Evolutionary conservation across 2,888 invertebrate species (phyloP), one percentile per base, ranked within the genome.

Genomic region (Notodonta ziczac): DNA sequence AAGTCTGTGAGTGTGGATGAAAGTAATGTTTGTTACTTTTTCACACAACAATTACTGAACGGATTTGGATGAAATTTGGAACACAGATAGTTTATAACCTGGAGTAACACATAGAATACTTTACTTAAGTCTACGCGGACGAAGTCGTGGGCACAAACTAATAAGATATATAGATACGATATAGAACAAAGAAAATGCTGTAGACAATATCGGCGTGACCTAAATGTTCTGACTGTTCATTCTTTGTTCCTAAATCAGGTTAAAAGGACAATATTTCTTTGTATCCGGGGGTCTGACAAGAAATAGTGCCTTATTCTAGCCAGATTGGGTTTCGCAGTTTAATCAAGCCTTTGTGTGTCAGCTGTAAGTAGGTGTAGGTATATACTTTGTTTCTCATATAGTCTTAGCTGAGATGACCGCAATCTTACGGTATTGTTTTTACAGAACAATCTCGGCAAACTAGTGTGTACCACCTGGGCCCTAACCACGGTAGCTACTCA

Each of bases 181-280:
- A 5, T n/a, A 12, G 46, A 46, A 46, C n/a, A 46, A n/a, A 46
- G 24, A 56, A 14, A 7, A 42, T 42, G 44, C 53, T 39, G 39
- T 62, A 63, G n/a, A 59, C 55, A 62, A 48, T 62, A 57, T 61
- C 14, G 12, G n/a, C 13, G 40, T 58, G 44, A 59, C 64, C 57
- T 62, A 46, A 65, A 63, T 63, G 61, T 59, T 54, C 48, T 3
- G 59, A 60, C 56, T 52, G 56, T 56, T 59, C 63, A 72, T 58
- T 61, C 62, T 66, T 65, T 59, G 62, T 67, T 60, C 58, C 55
- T 74, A 63, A 73, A 73, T 73, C 75, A 72, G 63, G 67, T 67
- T 69, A 67, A 73, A 74, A 74, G 72, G 65, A 57, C 65, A 58
- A 67, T 69, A 69, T 66, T 63, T 72, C 67, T 69, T 67, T 69